Evolutionary conservation across 2,888 invertebrate genomes (phyloP), one percentile per base, ranked within the genome.

Genomic region (Chydorus sphaericus): DNA sequence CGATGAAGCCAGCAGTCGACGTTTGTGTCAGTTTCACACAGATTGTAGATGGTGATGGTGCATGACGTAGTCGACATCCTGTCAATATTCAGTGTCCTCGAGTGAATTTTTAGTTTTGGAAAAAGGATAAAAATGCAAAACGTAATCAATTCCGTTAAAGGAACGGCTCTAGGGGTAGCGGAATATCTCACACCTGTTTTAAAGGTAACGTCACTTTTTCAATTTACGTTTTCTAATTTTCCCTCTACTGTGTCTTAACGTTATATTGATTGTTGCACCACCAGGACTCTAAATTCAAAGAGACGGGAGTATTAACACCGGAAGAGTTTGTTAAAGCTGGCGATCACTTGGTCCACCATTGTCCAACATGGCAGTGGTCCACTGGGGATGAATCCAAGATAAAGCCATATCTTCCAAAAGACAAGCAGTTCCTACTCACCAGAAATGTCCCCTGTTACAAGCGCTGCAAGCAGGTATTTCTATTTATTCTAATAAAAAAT

Each of bases 321-420:
- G 96, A 96, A 69, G 98, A 97, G 75, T 99, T 97, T 77, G 90
- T 98, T 4, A 91, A 87, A 4, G 97, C 98, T 20, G 98, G 98
- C 1, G 97, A 98, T 67, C 97, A 98, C 71, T 73, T 99, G 56
- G 96, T 97, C 0, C 96, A 98, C 71, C 96, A 97, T 68, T 99
- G 97, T 68, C 97, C 98, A 0, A 97, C 98, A 0, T 99, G 98
- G 98, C 90, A 93, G 67, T 99, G 98, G 98, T 84, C 89, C 1
- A 76, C 78, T 62, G 96, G 94, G 0, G 96, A 97, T 69, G 87
- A 90, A 62, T 76, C 83, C n/a, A 87, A 87, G 71, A 73, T 81
- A 28, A 89, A 92, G 66, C 72, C 85, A 1, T 97, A 94, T 73
- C 76, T 98, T 60, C 98, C 98, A 0, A 76, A 81, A 66, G 88